Evolutionary conservation across 1,140 invertebrate genomes (phyloP).

Genomic region (Heliconius congener): DNA sequence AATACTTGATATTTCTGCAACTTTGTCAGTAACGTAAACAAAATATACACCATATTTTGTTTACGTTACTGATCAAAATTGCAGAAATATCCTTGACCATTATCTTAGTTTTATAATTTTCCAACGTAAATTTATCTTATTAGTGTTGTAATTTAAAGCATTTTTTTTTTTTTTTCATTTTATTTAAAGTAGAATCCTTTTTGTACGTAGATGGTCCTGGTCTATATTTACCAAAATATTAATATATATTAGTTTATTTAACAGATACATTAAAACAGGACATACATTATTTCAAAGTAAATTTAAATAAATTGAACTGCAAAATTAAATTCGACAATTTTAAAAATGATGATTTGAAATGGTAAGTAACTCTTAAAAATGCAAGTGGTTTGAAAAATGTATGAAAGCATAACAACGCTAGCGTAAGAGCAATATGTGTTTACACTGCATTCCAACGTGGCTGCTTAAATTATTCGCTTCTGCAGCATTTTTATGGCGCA

Average conservation of each 20-base stretch:
- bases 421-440: neutral
- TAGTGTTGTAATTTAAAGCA: no score
- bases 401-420: neutral
- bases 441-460: slow-evolving; percentile 3
- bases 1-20: slow-evolving; percentile 1
- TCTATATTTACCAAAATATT: neutral
- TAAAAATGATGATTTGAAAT: neutral
- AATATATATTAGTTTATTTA: neutral
- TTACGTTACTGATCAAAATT: no score
- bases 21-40: neutral
- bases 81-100: no score
- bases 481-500: slow-evolving; percentile 47
- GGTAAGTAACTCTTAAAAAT: neutral
- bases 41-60: no score
- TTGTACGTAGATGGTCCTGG: neutral
- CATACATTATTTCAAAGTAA: no score
- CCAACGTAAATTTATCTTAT: no score
- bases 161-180: no score
- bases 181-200: neutral
- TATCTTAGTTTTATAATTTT: no score
- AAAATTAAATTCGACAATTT: neutral
- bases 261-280: no score
- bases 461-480: slow-evolving; percentile 41
- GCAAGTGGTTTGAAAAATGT: neutral
- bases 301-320: neutral